phyloP scores from a whole-genome alignment of 2,797 vertebrate genomes.

The Denticeps clupeoides region DNA sequence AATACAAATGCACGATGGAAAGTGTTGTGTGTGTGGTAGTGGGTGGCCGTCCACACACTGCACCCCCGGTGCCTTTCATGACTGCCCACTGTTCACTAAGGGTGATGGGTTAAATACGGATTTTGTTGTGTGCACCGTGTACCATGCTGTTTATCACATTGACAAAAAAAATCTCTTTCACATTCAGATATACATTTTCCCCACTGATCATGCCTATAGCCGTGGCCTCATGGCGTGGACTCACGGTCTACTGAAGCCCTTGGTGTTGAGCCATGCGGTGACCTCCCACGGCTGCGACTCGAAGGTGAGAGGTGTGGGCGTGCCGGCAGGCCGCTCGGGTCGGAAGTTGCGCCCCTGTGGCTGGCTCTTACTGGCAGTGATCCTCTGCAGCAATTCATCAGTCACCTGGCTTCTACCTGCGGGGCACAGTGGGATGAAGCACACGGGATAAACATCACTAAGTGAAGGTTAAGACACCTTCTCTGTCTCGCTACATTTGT shows the following conservation, averaged over 20 bases:
- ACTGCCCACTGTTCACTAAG: no score
- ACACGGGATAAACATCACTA: background rate
- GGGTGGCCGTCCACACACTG: no score
- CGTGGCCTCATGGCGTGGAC: constrained; percentile 5
- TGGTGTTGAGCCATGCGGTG: constrained; percentile 66
- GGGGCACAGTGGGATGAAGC: background rate
- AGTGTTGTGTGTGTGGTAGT: background rate
- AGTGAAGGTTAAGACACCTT: background rate
- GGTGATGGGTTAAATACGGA: no score
- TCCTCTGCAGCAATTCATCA: constrained; percentile 62
- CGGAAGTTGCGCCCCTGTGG: constrained; percentile 55
- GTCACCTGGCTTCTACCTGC: constrained; percentile 50
- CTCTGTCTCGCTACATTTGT: no score
- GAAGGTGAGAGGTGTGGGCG: constrained; percentile 49
- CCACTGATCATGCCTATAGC: no score
- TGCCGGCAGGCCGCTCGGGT: constrained; percentile 51
- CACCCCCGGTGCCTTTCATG: no score
- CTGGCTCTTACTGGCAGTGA: constrained; percentile 55
- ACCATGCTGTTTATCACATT: no score
- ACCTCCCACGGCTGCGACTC: constrained; percentile 57
- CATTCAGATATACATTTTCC: background rate
- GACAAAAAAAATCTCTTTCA: background rate
- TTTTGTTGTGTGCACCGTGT: no score
- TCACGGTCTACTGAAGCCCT: constrained; percentile 67
- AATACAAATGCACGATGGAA: background rate